Base-by-base conservation (phyloP, 2,113 vertebrate genomes). In the Nibea coibor region DNA sequence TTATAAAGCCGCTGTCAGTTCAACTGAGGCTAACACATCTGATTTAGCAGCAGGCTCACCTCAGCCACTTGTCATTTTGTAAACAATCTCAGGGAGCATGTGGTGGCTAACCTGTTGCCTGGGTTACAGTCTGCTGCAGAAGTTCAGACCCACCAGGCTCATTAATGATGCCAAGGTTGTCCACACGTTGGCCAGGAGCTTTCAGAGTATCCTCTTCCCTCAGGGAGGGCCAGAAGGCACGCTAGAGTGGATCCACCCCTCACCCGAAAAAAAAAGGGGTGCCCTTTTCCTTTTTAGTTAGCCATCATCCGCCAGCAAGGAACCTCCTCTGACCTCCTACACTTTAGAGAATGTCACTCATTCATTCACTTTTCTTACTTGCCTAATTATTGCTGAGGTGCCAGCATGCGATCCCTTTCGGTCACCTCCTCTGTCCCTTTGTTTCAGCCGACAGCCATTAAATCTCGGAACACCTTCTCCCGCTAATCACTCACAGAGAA, bases 121-220 rank as follows among this genome's bases (percentile, higher is more conserved):
- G 50, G 91, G 91, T 92, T 91, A 93, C 89, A 87, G 92, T 85
- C 81, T 88, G 84, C 90, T 86, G 91, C 84, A 91, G 74, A 88
- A 85, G 66, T 84, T 83, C 63, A 58, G 72, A 72, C 62, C 78
- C 89, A 69, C 45, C 81, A 68, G 61, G 58, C 87, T 93, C 80
- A 94, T 94, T 92, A 93, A 78, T 72, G 76, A 93, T 94, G 93
- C 91, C 71, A 77, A 83, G 57, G 72, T 87, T 92, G 92, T 95
- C 84, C 80, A 88, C 84, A 89, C 84, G 86, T 81, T 92, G 81
- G 79, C 80, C 86, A 84, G 84, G 78, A 89, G 83, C 76, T 89
- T 88, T 85, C 78, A 81, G 76, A 68, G 73, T 67, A 82, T 85
- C 64, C 56, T 22, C 58, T 78, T 83, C 71, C 72, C 84, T 67